Evolutionary conservation across 1,140 invertebrate species (phyloP).

Genomic region (Bombus picipes): DNA sequence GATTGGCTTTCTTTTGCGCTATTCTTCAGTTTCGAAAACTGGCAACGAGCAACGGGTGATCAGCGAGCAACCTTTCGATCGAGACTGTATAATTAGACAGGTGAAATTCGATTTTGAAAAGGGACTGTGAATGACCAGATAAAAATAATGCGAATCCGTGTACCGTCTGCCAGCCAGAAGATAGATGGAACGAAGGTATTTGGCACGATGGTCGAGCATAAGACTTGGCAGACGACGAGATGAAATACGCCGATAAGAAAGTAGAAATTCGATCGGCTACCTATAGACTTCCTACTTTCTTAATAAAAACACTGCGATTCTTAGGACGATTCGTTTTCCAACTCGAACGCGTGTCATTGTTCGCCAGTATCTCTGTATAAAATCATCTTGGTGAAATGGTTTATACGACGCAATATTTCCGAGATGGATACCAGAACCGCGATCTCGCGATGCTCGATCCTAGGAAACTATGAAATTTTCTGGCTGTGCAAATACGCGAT

Average conservation of each 20-base stretch:
- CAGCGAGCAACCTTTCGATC: background rate
- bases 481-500: conserved; percentile 46
- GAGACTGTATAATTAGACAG: conserved; percentile 1
- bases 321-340: background rate
- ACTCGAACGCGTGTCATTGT: too few relatives aligned
- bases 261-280: conserved; percentile 66
- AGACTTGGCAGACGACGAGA: conserved; percentile 63
- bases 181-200: conserved; percentile 67
- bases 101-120: conserved; percentile 39
- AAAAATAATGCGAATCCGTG: conserved; percentile 66
- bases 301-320: conserved; percentile 5
- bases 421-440: conserved; percentile 16
- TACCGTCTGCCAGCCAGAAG: conserved; percentile 59
- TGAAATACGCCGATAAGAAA: conserved; percentile 63
- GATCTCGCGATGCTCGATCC: background rate
- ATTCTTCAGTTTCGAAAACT: background rate
- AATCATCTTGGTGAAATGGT: background rate
- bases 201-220: conserved; percentile 67
- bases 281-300: conserved; percentile 55
- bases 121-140: conserved; percentile 69
- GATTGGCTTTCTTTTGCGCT: background rate
- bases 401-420: background rate
- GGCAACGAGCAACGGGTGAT: background rate
- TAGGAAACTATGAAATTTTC: conserved; percentile 55
- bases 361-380: too few relatives aligned